phyloP scores from a whole-genome alignment of 2,888 invertebrate genomes.

The Diarsia brunnea region DNA sequence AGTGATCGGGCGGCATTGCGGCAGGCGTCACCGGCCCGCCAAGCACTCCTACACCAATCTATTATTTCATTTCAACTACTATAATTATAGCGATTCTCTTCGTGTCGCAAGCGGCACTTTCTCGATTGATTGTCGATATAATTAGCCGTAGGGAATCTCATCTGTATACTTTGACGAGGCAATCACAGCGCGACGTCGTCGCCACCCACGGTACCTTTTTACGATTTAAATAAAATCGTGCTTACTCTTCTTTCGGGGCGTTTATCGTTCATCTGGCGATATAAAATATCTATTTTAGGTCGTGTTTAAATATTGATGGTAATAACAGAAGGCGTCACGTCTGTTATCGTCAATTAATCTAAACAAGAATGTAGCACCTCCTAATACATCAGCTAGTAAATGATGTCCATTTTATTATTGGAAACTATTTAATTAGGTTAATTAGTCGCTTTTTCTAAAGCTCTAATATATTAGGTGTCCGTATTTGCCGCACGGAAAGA shows the following conservation, averaged over 20 bases:
- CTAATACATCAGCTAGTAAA: constrained; percentile 39
- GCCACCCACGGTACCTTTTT: constrained; percentile 65
- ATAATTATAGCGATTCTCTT: constrained; percentile 74
- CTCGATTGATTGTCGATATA: constrained; percentile 82
- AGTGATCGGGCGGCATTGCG: constrained; percentile 47
- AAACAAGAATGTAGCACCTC: constrained; percentile 52
- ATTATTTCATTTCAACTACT: constrained; percentile 72
- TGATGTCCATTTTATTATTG: constrained; percentile 45
- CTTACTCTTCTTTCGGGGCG: constrained; percentile 62
- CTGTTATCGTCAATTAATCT: constrained; percentile 63
- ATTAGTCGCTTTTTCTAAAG: constrained; percentile 30
- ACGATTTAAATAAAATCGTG: constrained; percentile 64
- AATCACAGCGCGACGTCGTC: constrained; percentile 51
- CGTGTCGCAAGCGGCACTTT: constrained; percentile 76
- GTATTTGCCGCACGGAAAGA: constrained; percentile 24
- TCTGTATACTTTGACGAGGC: constrained; percentile 61
- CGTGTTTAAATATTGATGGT: constrained; percentile 64
- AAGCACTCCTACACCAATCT: constrained; percentile 62
- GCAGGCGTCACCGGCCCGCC: constrained; percentile 35
- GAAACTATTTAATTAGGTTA: constrained; percentile 56
- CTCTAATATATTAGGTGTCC: constrained; percentile 19
- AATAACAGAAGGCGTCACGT: constrained; percentile 62
- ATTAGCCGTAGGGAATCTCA: constrained; percentile 73
- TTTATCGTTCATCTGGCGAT: constrained; percentile 71
- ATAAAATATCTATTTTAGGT: constrained; percentile 72